Percentiles rank a stretch among this genome's conserved stretches.
These are phyloP conservation scores for Cistogaster globosa DNA, from an alignment of 2,888 invertebrate genomes.

Conservation along the genomic window DNA sequence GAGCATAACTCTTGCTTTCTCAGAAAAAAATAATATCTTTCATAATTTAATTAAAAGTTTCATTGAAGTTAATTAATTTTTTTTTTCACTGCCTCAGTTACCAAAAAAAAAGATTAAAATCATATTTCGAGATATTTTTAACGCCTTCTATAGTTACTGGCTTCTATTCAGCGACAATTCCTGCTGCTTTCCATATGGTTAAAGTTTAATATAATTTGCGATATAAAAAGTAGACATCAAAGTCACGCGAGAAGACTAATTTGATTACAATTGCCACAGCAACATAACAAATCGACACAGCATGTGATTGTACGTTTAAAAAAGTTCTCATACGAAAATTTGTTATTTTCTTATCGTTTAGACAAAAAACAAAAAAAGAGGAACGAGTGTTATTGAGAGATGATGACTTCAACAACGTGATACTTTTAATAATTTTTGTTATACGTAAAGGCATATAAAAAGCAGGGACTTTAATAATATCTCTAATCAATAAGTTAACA, in stretches of 20 bases:
- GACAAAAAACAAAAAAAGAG: neutral
- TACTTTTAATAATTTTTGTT: constrained; percentile 69
- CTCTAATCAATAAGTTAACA: constrained; percentile 75
- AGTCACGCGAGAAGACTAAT: constrained; percentile 80
- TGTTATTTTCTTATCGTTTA: constrained; percentile 2
- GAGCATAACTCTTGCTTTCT: too few relatives aligned
- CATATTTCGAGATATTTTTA: constrained; percentile 7
- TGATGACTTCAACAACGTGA: constrained; percentile 63
- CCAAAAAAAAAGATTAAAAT: neutral
- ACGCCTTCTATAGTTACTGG: neutral
- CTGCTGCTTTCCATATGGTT: constrained; percentile 50
- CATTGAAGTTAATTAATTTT: too few relatives aligned
- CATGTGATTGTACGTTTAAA: constrained; percentile 71
- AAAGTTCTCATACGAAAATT: constrained; percentile 61
- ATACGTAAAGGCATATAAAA: neutral
- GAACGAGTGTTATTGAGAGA: constrained; percentile 8
- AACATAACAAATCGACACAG: constrained; percentile 73
- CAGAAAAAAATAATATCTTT: too few relatives aligned
- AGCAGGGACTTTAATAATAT: constrained; percentile 64
- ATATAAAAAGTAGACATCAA: constrained; percentile 66
- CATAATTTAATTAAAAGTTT: too few relatives aligned
- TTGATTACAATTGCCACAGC: constrained; percentile 81
- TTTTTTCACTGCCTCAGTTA: neutral
- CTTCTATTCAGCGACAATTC: constrained; percentile 7
- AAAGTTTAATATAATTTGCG: constrained; percentile 46